phyloP scores from a whole-genome alignment of 2,113 vertebrate genomes.

The Pycnonotus jocosus region DNA sequence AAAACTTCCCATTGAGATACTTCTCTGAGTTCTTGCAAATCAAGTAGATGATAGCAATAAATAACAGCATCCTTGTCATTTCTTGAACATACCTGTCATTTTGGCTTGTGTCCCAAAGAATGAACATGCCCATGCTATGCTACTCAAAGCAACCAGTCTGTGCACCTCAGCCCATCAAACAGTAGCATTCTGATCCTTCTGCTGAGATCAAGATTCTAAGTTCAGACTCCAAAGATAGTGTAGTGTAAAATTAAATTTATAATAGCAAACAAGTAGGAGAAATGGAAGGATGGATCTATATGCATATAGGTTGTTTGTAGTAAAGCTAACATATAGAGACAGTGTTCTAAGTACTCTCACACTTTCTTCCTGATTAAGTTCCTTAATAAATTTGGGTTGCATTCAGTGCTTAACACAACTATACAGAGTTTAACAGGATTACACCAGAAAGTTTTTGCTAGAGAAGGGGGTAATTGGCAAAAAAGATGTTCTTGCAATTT shows the following conservation, averaged over 20 bases:
- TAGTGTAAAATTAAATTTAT: neutral
- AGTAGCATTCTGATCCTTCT: neutral
- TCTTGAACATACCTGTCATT: neutral
- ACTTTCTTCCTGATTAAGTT: neutral
- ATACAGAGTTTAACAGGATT: neutral
- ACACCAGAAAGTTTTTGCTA: neutral
- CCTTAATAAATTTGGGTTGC: neutral
- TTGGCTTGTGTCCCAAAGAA: neutral
- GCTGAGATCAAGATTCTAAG: neutral
- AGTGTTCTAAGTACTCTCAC: neutral
- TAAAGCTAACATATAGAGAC: neutral
- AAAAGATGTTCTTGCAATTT: neutral
- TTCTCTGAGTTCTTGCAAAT: neutral
- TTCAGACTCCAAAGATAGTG: neutral
- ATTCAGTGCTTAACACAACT: neutral
- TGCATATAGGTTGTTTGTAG: neutral
- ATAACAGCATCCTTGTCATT: neutral
- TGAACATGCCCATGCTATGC: neutral
- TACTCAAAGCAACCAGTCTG: neutral
- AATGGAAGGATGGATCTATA: neutral
- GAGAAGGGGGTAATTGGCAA: neutral
- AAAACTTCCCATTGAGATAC: neutral
- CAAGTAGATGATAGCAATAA: neutral
- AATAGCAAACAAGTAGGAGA: neutral
- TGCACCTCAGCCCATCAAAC: neutral